Conservation (phyloP, 2,888 invertebrate species). For the Oscheius sp. region DNA sequence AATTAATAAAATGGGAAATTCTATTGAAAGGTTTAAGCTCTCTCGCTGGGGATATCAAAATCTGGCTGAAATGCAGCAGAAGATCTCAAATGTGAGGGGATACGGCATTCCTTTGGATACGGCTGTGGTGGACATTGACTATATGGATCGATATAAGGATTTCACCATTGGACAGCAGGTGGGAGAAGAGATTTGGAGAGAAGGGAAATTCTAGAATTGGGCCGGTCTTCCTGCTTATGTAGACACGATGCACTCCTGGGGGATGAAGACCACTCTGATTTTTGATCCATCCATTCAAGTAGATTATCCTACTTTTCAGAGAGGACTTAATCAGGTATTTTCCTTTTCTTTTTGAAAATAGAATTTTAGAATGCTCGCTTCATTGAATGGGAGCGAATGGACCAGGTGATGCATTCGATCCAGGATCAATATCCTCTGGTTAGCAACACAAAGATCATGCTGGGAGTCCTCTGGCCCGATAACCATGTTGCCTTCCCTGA, state of each 20-base stretch:
- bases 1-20: neutral
- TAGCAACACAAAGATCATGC: slow-evolving; percentile 59
- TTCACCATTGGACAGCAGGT: slow-evolving; percentile 75
- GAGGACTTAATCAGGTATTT: slow-evolving; percentile 47
- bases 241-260: slow-evolving; percentile 51
- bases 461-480: slow-evolving; percentile 65
- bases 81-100: slow-evolving; percentile 67
- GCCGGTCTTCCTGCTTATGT: slow-evolving; percentile 55
- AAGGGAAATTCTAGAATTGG: slow-evolving; percentile 47
- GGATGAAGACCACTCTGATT: slow-evolving; percentile 63
- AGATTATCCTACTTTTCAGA: slow-evolving; percentile 56
- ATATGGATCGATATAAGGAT: slow-evolving; percentile 82
- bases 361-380: slow-evolving; percentile 56
- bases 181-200: too few species aligned
- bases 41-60: slow-evolving; percentile 63
- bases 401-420: slow-evolving; percentile 54
- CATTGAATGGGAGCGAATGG: slow-evolving; percentile 60
- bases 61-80: slow-evolving; percentile 54
- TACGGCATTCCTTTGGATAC: slow-evolving; percentile 74
- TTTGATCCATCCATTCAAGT: slow-evolving; percentile 67
- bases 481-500: slow-evolving; percentile 67
- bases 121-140: slow-evolving; percentile 87
- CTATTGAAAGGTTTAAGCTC: too few species aligned
- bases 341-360: too few species aligned
- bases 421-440: slow-evolving; percentile 61